phyloP scores from a whole-genome alignment of 2,113 vertebrate species.

The Ochotona curzoniae region DNA sequence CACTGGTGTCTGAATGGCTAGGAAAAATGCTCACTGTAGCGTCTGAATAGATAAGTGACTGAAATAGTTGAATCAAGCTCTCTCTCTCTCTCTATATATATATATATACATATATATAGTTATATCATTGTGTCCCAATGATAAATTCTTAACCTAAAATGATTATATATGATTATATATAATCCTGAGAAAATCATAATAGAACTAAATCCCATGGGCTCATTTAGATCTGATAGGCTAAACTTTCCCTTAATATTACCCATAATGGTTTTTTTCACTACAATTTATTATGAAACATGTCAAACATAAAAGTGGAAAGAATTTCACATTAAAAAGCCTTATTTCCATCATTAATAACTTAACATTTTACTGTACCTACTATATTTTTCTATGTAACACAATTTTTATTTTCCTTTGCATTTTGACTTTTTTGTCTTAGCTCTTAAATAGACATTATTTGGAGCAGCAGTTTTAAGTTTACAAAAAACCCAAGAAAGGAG shows the following conservation, averaged over 20 bases:
- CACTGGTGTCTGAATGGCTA: no score
- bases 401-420: not conserved
- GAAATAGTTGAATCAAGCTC: not conserved
- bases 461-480: not conserved
- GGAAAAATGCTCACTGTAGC: no score
- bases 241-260: not conserved
- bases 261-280: not conserved
- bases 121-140: no score
- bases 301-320: conserved; percentile 7
- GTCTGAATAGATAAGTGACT: not conserved
- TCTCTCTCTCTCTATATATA: no score
- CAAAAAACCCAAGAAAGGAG: no score
- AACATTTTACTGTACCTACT: not conserved
- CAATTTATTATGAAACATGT: conserved; percentile 18
- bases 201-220: not conserved
- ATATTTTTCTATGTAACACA: not conserved
- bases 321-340: not conserved
- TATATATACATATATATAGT: no score
- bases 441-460: not conserved
- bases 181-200: conserved; percentile 13
- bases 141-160: no score
- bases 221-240: not conserved
- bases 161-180: no score
- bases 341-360: not conserved
- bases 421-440: not conserved